A percentile compares a stretch with the other conserved stretches of the same genome.
These are phyloP conservation scores for Lepisosteus osseus DNA, from an alignment of 2,113 vertebrate species.

Conservation along the genomic window DNA sequence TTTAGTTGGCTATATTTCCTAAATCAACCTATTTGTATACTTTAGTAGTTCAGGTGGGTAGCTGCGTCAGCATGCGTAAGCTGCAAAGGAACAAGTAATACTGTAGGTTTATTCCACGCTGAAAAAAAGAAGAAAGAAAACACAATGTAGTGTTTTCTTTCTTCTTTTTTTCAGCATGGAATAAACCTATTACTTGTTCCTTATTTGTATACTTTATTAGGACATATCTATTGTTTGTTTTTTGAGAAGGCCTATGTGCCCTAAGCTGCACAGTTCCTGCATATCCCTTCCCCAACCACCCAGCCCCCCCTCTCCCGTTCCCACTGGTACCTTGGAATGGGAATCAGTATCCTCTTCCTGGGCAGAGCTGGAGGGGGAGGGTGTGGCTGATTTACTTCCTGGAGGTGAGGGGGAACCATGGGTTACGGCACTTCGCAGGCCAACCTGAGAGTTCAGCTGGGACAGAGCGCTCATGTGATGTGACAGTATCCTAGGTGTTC, in stretches of 20 bases:
- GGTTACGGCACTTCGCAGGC: constrained; percentile 71
- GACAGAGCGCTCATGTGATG: constrained; percentile 88
- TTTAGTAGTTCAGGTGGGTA: too few species aligned
- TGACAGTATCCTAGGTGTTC: constrained; percentile 80
- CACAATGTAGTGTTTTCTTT: too few species aligned
- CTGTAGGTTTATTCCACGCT: too few species aligned
- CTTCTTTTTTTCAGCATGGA: too few species aligned
- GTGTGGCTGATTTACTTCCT: constrained; percentile 95
- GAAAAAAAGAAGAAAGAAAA: too few species aligned
- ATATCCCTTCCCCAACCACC: not conserved
- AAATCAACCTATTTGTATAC: not conserved
- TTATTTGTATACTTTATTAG: not conserved
- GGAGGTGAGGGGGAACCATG: constrained; percentile 95
- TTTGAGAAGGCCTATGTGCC: not conserved
- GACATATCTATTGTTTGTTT: too few species aligned
- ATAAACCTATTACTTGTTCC: too few species aligned
- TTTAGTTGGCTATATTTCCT: not conserved
- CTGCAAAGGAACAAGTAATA: too few species aligned
- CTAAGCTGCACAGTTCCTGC: not conserved
- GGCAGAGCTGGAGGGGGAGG: constrained; percentile 95
- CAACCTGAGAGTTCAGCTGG: constrained; percentile 94
- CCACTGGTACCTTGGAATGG: constrained; percentile 83
- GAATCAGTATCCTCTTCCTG: constrained; percentile 97
- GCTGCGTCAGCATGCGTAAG: too few species aligned
- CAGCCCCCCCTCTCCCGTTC: constrained; percentile 19